A percentile compares a stretch with the other conserved stretches of the same genome.
Conservation (phyloP, 2,113 vertebrate genomes). For the Sylvilagus bachmani region DNA sequence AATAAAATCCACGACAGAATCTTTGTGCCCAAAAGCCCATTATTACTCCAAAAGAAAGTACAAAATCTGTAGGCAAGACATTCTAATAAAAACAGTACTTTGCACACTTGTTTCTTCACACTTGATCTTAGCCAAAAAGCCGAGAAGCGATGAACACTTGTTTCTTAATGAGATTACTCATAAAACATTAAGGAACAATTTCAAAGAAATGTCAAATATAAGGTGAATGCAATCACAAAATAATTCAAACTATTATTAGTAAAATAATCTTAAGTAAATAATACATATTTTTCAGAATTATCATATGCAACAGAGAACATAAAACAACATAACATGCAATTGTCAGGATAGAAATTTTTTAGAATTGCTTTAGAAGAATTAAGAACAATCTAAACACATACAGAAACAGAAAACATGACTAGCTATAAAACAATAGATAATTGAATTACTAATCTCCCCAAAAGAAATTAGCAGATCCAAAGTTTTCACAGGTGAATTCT, state of each 20-base stretch:
- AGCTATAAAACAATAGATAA: background rate
- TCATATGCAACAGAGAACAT: background rate
- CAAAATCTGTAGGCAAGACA: background rate
- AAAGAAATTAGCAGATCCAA: background rate
- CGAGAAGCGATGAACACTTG: background rate
- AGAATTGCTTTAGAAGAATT: background rate
- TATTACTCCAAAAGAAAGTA: background rate
- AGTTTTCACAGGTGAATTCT: background rate
- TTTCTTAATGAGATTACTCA: background rate
- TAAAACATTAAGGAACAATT: background rate
- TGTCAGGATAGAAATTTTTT: background rate
- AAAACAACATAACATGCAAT: background rate
- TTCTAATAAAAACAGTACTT: background rate
- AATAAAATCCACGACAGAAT: slow-evolving; percentile 34
- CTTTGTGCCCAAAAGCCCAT: background rate
- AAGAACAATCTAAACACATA: slow-evolving; percentile 18
- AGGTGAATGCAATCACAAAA: background rate
- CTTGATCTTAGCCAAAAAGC: too few relatives aligned
- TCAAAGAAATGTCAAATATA: slow-evolving; percentile 6
- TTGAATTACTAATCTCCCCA: background rate
- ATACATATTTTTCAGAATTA: background rate
- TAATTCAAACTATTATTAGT: background rate
- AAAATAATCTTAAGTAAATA: slow-evolving; percentile 16
- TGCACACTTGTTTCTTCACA: background rate
- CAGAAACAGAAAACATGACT: background rate